Base-by-base conservation (phyloP, 2,888 invertebrate species). In the Tuberolachnus salignus region DNA sequence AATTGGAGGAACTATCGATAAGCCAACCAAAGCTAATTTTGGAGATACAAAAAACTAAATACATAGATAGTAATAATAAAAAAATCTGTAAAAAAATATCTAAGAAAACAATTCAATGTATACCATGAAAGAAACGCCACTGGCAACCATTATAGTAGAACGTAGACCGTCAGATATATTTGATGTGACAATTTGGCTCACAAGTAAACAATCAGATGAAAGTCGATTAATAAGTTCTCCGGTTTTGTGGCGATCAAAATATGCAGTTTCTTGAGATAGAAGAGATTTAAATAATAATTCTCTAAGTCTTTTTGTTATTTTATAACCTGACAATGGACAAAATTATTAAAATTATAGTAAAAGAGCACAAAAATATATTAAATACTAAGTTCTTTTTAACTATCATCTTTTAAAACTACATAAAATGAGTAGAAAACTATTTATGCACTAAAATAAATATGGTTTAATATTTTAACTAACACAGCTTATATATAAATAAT, bases 131-230 rank as follows among this genome's bases (percentile, higher is more conserved):
- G 93, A 92, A 53, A 95, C 91, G 0, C 97, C 96, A 61, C 93
- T 94, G 42, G 90, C 86, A 11, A 94, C 93, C 91, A 96, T 95
- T 81, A 95, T 91, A 3, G 91, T 85, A 0, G 97, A 94, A 66
- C 98, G 87, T 26, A 98, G 86, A 0, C 98, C 98, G 87, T 98
- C 98, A 2, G 97, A 96, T 80, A 98, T 90, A 86, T 98, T 98
- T 84, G 91, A 92, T 74, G 97, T 97, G 1, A 98, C 88, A 53
- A 97, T 93, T 81, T 94, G 91, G 9, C 97, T 96, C 9, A 98
- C 95, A 19, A 97, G 87, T 82, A 93, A 92, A 0, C 97, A 93
- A 85, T 98, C 98, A 11, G 95, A 92, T 63, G 94, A 93, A 42
- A 87, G 82, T 81, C 98, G 89, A 86, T 97, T 98, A 0, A 98